Conservation (phyloP, 2,797 vertebrate species). For the Kryptolebias ocellatus region DNA sequence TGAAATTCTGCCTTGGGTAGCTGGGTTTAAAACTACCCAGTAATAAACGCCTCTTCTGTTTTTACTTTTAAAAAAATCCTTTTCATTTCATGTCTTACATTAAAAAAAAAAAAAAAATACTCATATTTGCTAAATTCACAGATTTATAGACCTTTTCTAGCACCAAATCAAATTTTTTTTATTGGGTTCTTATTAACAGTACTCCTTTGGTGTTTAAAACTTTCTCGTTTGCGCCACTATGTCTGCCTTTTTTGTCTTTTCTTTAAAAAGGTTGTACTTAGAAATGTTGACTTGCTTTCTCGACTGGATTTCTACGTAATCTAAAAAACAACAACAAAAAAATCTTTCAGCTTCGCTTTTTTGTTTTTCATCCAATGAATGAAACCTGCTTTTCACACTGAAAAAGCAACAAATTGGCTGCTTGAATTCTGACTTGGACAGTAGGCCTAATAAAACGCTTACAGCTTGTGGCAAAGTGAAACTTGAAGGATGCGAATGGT, state of each 20-base stretch:
- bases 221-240: too few relatives aligned
- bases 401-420: too few relatives aligned
- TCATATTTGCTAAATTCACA: too few relatives aligned
- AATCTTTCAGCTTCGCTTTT: too few relatives aligned
- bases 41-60: neutral
- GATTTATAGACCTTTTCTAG: too few relatives aligned
- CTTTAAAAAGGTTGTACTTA: neutral
- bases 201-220: too few relatives aligned
- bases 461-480: constrained; percentile 31
- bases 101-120: too few relatives aligned
- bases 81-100: neutral
- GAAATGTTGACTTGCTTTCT: too few relatives aligned
- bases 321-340: too few relatives aligned
- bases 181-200: too few relatives aligned
- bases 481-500: constrained; percentile 41
- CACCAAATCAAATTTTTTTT: too few relatives aligned
- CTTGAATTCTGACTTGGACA: neutral
- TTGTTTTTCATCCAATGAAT: neutral
- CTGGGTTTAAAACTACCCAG: neutral
- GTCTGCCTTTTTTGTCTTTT: neutral
- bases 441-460: neutral
- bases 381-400: neutral
- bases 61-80: neutral
- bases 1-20: neutral
- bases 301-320: too few relatives aligned